A percentile compares a stretch with the other conserved stretches of the same genome.
These are phyloP conservation scores for Amiota communis DNA, from an alignment of 2,888 invertebrate genomes.

Conservation along the genomic window DNA sequence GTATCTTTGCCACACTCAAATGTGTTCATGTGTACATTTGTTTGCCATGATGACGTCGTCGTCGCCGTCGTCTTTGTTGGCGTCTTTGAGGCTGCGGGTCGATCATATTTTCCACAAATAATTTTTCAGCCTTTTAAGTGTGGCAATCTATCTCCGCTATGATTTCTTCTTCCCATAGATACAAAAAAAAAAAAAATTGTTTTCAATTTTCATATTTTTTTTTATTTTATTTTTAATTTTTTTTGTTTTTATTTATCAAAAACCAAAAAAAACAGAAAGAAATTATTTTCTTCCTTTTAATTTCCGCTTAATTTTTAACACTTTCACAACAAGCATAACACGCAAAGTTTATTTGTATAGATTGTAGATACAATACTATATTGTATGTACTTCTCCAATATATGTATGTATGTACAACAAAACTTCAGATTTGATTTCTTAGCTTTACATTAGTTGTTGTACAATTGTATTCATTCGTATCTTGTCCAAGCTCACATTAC, in stretches of 20 bases:
- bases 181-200: not conserved
- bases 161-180: constrained; percentile 2
- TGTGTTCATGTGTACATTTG: not conserved
- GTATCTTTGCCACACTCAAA: not conserved
- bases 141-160: constrained; percentile 15
- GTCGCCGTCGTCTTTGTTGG: not conserved
- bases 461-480: not conserved
- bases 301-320: constrained; percentile 57
- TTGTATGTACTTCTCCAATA: constrained; percentile 9
- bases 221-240: not conserved
- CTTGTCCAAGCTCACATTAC: constrained; percentile 31
- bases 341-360: not conserved
- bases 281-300: constrained; percentile 45
- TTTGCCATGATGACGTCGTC: not conserved
- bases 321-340: constrained; percentile 47
- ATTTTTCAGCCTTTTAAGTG: constrained; percentile 22
- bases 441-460: constrained; percentile 8
- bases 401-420: not conserved
- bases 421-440: not conserved
- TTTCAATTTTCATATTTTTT: not conserved
- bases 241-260: not conserved
- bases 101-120: not conserved
- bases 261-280: not conserved
- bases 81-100: not conserved
- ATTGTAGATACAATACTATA: not conserved